phyloP scores from a whole-genome alignment of 2,888 invertebrate genomes.

The Sturmia bella region DNA sequence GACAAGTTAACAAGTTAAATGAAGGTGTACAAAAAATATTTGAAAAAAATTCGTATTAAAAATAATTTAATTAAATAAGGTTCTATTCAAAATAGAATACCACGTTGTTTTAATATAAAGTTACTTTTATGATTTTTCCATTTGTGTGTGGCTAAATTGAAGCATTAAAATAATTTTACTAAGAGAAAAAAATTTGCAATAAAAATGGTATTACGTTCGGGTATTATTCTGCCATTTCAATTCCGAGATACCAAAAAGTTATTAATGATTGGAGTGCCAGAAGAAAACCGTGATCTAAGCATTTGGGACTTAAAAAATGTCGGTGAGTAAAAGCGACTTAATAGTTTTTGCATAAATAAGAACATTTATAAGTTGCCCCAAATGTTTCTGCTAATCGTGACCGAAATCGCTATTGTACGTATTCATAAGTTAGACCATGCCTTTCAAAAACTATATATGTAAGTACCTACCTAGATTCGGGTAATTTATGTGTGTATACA shows the following conservation, averaged over 20 bases:
- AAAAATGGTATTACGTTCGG: slow-evolving; percentile 79
- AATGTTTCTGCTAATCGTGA: slow-evolving; percentile 12
- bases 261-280: slow-evolving; percentile 77
- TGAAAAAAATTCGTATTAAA: slow-evolving; percentile 59
- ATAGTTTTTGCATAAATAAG: not conserved
- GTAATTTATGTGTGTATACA: slow-evolving; percentile 67
- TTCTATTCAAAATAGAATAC: slow-evolving; percentile 19
- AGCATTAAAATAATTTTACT: slow-evolving; percentile 51
- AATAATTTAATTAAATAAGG: slow-evolving; percentile 60
- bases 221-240: slow-evolving; percentile 80
- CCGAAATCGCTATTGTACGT: slow-evolving; percentile 1
- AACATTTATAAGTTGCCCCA: slow-evolving; percentile 1
- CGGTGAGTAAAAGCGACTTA: slow-evolving; percentile 73
- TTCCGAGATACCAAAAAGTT: slow-evolving; percentile 79
- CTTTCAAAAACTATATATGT: slow-evolving; percentile 19
- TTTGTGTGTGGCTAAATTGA: slow-evolving; percentile 39
- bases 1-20: slow-evolving; percentile 69
- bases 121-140: slow-evolving; percentile 48
- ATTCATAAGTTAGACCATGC: slow-evolving; percentile 34
- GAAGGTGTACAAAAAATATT: slow-evolving; percentile 68
- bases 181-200: slow-evolving; percentile 50
- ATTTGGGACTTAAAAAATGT: slow-evolving; percentile 79
- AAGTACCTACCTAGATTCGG: slow-evolving; percentile 52
- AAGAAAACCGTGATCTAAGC: slow-evolving; percentile 76
- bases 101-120: slow-evolving; percentile 27